Base-by-base conservation (phyloP, 2,797 vertebrate species). In the Hydrocynus forskahlii region DNA sequence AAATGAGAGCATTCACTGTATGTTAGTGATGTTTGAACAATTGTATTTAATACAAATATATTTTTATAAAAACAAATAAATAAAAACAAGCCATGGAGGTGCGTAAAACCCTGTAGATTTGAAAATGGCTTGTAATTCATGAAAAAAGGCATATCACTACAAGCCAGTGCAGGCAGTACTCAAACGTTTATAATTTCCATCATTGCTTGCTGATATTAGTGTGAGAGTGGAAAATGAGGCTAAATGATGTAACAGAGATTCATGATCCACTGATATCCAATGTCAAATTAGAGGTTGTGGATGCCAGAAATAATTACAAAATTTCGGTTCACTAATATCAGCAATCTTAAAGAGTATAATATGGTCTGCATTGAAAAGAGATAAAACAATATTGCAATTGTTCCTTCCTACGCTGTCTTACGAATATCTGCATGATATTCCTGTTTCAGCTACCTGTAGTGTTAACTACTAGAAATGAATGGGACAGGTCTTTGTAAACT, bases 131-230 rank as follows among this genome's bases (percentile, higher is more conserved):
- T 73, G 57, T 74, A 17, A 79, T 62, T 60, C 69, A 78, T 60
- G 60, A 86, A 90, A 86, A 90, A 94, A 93, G 91, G 93, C 92
- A 90, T 92, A 84, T 89, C 83, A 86, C 68, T 91, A 81, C 81
- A 87, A 81, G 71, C 86, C 64, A 79, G 57, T 78, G 60, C 48
- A 78, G 78, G 70, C 83, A 7, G 35, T 67, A 48, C 54, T 43
- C 66, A n/a, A 19, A 35, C 54, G 74, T 40, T 63, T 48, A 66
- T 13, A 6, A 63, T 71, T 45, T 54, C 12, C 17, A 60, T 59
- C 50, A 40, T 19, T 38, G 57, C 25, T 68, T 62, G 62, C 17
- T 43, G 48, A 81, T 68, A 45, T 54, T 71, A 43, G 45, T 14
- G 52, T 38, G 72, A 81, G 10, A 81, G 79, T 66, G 75, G 75